Base-by-base conservation (phyloP, 2,888 invertebrate species). In the Melinaea menophilus region DNA sequence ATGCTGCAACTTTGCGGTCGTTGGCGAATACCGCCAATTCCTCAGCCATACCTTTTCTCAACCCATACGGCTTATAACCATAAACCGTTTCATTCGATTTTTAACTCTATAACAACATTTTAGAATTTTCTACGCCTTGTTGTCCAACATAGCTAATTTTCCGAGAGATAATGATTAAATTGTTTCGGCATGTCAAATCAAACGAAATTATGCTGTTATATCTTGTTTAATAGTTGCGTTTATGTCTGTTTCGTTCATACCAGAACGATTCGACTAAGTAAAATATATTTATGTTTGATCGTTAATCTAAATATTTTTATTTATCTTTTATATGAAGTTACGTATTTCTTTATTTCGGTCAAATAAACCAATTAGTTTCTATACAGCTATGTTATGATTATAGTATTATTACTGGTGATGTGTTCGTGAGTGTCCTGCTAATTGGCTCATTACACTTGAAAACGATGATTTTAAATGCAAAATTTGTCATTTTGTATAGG, bases 171-270 rank as follows among this genome's bases (percentile, higher is more conserved):
- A 89, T 90, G 86, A 88, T 90, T 87, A 89, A 90, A 90, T 90
- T 88, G 88, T 88, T 90, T 88, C 88, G 90, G 90, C 85, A 88
- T 90, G 87, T 90, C 86, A 87, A 88, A 90, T 89, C 88, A 90
- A 88, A 90, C 85, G 83, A 89, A 90, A 90, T 90, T 88, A 90
- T 90, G 86, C 88, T 88, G 89, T 90, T 89, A 90, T 88, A 89
- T 88, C 86, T 89, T 87, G 86, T 88, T 89, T 86, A 88, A 89
- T 86, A 84, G 86, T 80, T 82, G 75, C 79, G 78, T 77, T 84
- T 86, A 83, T 81, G 79, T 81, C 81, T 81, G 80, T 81, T 73
- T 79, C 77, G 73, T 82, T 81, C 80, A 86, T 88, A 76, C 82
- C 80, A 73, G 69, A 74, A 72, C 80, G 77, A 82, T 31, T 31